A percentile compares a stretch with the other conserved stretches of the same genome.
Evolutionary conservation across 2,113 vertebrate species (phyloP).

Genomic region (Lucifuga dentata): DNA sequence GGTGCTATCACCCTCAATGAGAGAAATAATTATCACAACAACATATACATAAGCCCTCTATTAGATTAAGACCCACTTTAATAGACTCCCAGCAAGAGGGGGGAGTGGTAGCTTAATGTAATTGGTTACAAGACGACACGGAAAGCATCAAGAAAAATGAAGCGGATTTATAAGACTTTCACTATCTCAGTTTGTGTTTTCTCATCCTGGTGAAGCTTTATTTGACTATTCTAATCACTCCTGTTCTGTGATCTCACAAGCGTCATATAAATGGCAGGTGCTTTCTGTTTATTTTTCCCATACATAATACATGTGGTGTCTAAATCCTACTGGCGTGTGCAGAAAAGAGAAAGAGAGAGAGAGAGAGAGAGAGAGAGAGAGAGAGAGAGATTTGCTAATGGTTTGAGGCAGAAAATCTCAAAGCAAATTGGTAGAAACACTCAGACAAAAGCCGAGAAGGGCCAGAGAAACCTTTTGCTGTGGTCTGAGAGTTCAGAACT

Average conservation of each 20-base stretch:
- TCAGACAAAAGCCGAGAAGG: slow-evolving; percentile 70
- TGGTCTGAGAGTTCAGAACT: slow-evolving; percentile 62
- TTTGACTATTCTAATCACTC: slow-evolving; percentile 75
- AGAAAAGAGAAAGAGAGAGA: slow-evolving; percentile 51
- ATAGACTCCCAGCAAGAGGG: slow-evolving; percentile 68
- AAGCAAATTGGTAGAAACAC: slow-evolving; percentile 78
- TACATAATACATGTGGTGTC: slow-evolving; percentile 81
- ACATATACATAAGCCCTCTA: slow-evolving; percentile 73
- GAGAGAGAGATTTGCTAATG: slow-evolving; percentile 61
- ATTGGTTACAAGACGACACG: slow-evolving; percentile 71
- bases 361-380: slow-evolving; percentile 13
- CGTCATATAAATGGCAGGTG: slow-evolving; percentile 76
- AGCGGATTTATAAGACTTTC: slow-evolving; percentile 57
- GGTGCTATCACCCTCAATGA: slow-evolving; percentile 75
- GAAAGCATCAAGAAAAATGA: slow-evolving; percentile 47
- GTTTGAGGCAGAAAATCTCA: slow-evolving; percentile 71
- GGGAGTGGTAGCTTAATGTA: slow-evolving; percentile 69
- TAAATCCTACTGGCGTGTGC: slow-evolving; percentile 78
- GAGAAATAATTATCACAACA: slow-evolving; percentile 77
- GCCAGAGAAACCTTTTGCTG: slow-evolving; percentile 58
- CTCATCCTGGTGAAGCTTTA: slow-evolving; percentile 58
- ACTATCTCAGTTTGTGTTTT: slow-evolving; percentile 7
- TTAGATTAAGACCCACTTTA: slow-evolving; percentile 75
- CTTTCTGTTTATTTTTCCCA: slow-evolving; percentile 77
- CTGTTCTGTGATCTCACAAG: slow-evolving; percentile 75